A percentile compares a stretch with the other conserved stretches of the same genome.
Evolutionary conservation across 2,888 invertebrate genomes (phyloP).

Genomic region (Hypselothyrea guttata): DNA sequence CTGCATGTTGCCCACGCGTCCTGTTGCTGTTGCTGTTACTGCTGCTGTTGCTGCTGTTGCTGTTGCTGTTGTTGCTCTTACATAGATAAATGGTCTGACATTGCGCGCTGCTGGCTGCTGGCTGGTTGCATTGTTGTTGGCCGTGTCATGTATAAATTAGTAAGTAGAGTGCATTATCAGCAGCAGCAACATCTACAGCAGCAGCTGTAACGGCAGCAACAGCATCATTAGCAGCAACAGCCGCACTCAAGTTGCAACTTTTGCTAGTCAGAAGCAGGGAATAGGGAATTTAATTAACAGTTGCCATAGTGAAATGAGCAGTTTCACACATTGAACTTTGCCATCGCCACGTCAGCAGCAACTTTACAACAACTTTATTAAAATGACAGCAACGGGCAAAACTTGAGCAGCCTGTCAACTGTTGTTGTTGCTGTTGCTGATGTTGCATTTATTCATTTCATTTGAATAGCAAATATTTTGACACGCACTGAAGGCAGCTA

Average conservation of each 20-base stretch:
- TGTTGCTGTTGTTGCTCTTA: constrained; percentile 6
- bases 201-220: constrained; percentile 35
- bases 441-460: constrained; percentile 59
- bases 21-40: constrained; percentile 33
- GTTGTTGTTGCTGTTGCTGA: constrained; percentile 1
- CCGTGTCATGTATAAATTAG: constrained; percentile 67
- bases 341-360: constrained; percentile 29
- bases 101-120: constrained; percentile 30
- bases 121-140: constrained; percentile 43
- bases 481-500: constrained; percentile 30
- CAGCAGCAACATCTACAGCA: constrained; percentile 23
- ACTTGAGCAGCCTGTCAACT: constrained; percentile 34
- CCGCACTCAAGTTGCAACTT: constrained; percentile 53
- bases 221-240: constrained; percentile 42
- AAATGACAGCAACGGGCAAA: constrained; percentile 38
- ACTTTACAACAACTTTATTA: constrained; percentile 51
- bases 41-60: constrained; percentile 12
- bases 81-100: constrained; percentile 60
- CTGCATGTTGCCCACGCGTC: constrained; percentile 38
- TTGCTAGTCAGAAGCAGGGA: constrained; percentile 39
- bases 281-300: constrained; percentile 71
- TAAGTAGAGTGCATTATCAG: constrained; percentile 43
- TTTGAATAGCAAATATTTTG: constrained; percentile 70
- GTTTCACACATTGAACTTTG: constrained; percentile 39
- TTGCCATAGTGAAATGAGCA: too few species aligned